Evolutionary conservation across 2,113 vertebrate species (phyloP).

Genomic region (Aramus guarauna): DNA sequence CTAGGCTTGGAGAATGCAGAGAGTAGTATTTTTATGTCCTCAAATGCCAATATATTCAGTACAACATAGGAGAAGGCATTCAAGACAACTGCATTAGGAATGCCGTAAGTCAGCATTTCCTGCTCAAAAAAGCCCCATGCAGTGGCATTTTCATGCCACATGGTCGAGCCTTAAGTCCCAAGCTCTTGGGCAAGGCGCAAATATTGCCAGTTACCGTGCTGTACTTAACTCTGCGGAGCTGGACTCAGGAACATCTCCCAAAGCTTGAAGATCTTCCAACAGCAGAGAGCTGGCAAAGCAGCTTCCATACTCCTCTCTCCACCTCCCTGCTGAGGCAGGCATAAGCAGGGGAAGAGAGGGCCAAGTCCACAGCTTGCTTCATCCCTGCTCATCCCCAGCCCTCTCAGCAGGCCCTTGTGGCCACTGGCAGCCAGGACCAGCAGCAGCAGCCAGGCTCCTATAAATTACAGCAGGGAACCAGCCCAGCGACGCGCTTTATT

Average conservation of each 20-base stretch:
- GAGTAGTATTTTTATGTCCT: neutral
- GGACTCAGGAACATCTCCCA: neutral
- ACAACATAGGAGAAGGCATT: neutral
- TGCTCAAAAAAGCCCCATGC: neutral
- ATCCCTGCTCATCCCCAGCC: conserved; percentile 37
- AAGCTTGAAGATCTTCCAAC: conserved; percentile 21
- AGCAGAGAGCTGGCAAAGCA: conserved; percentile 19
- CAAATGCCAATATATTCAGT: neutral
- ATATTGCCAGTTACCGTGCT: neutral
- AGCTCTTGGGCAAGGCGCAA: neutral
- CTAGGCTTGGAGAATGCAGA: rapidly evolving
- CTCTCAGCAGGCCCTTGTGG: conserved; percentile 6
- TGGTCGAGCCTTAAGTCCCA: neutral
- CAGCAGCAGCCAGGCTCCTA: neutral
- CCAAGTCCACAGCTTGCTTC: conserved; percentile 47
- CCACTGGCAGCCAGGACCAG: neutral
- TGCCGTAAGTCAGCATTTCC: neutral
- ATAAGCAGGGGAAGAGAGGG: neutral
- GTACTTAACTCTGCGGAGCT: neutral
- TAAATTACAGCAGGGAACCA: neutral
- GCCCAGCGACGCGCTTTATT: neutral
- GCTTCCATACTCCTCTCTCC: neutral
- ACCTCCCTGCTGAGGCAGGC: conserved; percentile 4
- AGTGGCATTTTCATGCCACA: neutral
- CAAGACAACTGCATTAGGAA: neutral